phyloP scores from a whole-genome alignment of 2,888 invertebrate species.

The Cylloceria caligata region DNA sequence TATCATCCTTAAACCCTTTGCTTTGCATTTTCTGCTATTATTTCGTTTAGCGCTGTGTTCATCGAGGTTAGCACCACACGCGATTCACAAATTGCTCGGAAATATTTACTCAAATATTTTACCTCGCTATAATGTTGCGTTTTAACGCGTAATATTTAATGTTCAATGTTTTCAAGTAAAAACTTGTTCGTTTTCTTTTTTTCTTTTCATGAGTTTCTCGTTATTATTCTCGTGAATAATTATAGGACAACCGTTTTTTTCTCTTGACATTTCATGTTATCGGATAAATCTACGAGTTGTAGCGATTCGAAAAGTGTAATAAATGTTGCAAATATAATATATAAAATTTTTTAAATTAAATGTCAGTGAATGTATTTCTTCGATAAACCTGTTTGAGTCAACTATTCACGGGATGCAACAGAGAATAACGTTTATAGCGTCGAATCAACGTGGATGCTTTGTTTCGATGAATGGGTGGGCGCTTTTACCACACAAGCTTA shows the following conservation, averaged over 20 bases:
- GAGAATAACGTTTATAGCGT: background rate
- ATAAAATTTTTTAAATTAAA: background rate
- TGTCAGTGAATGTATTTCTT: background rate
- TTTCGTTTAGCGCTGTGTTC: constrained; percentile 29
- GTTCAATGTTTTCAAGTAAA: too few species aligned
- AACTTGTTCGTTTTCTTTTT: background rate
- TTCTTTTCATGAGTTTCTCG: background rate
- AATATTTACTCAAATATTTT: constrained; percentile 28
- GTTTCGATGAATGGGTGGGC: constrained; percentile 53
- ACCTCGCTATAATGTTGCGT: background rate
- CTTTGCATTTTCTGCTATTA: constrained; percentile 65
- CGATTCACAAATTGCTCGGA: constrained; percentile 55
- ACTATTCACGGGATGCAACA: background rate
- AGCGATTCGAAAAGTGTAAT: too few species aligned
- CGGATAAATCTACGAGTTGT: too few species aligned
- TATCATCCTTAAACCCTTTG: constrained; percentile 64
- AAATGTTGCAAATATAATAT: too few species aligned
- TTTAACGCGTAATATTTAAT: too few species aligned
- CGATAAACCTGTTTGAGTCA: background rate
- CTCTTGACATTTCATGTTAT: too few species aligned
- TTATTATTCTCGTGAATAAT: too few species aligned
- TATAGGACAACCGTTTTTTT: too few species aligned
- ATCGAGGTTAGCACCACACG: constrained; percentile 44
- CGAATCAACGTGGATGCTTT: constrained; percentile 23
- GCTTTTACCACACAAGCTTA: constrained; percentile 21